Evolutionary conservation across 2,113 vertebrate species (phyloP).

Genomic region (Cavia aperea): DNA sequence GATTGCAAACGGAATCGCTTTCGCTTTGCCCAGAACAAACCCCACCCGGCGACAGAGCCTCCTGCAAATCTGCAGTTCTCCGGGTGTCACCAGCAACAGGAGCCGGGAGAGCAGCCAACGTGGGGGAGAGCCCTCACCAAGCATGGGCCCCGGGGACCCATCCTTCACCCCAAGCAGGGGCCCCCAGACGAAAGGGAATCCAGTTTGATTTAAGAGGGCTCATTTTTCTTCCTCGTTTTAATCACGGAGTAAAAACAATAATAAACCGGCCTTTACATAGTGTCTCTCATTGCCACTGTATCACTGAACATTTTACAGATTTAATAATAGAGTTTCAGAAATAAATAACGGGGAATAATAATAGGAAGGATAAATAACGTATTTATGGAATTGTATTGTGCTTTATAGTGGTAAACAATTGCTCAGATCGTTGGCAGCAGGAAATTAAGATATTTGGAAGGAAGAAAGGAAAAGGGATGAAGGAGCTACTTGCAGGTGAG

Average conservation of each 20-base stretch:
- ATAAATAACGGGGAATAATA: constrained; percentile 67
- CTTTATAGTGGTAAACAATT: constrained; percentile 62
- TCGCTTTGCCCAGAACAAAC: constrained; percentile 67
- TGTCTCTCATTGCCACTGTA: constrained; percentile 59
- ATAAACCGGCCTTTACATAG: constrained; percentile 47
- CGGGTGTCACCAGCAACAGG: not conserved
- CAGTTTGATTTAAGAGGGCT: constrained; percentile 15
- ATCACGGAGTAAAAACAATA: constrained; percentile 63
- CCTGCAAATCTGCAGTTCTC: constrained; percentile 48
- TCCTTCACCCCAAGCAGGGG: constrained; percentile 47
- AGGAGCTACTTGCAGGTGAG: constrained; percentile 1
- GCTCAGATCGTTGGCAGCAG: constrained; percentile 40
- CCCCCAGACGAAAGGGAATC: not conserved
- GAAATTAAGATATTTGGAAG: constrained; percentile 3
- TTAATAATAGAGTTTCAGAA: constrained; percentile 66
- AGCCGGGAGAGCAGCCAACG: not conserved
- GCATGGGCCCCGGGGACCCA: not conserved
- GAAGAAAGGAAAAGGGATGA: not conserved
- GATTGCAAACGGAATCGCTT: constrained; percentile 72
- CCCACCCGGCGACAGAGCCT: not conserved
- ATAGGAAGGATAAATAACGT: constrained; percentile 64
- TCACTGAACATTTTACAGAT: constrained; percentile 60
- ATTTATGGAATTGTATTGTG: constrained; percentile 66
- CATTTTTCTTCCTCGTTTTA: constrained; percentile 71
- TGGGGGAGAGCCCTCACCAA: not conserved